Conservation (phyloP, 2,797 vertebrate species). For the Melanotaenia pygmaea region DNA sequence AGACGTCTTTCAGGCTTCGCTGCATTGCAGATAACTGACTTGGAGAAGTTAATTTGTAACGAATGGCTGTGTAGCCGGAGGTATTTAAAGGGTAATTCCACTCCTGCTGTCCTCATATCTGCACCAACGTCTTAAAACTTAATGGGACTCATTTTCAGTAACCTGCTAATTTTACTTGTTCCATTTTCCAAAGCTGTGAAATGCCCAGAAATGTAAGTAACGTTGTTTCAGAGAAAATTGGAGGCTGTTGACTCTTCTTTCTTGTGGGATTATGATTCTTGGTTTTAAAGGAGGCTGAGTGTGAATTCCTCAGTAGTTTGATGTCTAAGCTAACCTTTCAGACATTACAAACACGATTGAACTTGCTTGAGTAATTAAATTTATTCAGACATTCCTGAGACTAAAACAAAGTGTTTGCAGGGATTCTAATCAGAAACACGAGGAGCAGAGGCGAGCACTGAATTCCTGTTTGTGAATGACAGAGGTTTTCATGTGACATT, state of each 20-base stretch:
- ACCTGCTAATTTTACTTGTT: not conserved
- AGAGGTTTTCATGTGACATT: not conserved
- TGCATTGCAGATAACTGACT: slow-evolving; percentile 8
- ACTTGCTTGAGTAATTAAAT: not conserved
- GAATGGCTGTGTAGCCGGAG: slow-evolving; percentile 4
- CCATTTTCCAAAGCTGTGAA: not conserved
- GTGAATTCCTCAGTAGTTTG: not conserved
- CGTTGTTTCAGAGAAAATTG: too few relatives aligned
- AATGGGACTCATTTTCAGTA: not conserved
- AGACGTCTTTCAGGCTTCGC: not conserved
- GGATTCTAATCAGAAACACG: slow-evolving; percentile 9
- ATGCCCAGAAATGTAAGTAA: too few relatives aligned
- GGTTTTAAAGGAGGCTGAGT: not conserved
- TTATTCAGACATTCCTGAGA: slow-evolving; percentile 15
- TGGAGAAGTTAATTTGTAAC: slow-evolving; percentile 12
- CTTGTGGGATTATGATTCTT: not conserved
- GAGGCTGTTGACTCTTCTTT: too few relatives aligned
- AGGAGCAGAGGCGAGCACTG: slow-evolving; percentile 1
- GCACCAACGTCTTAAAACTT: not conserved
- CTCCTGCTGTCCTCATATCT: not conserved
- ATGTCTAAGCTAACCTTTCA: not conserved
- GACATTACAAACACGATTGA: not conserved
- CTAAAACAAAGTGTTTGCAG: not conserved
- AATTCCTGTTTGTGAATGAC: slow-evolving; percentile 8
- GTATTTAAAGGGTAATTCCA: not conserved